Evolutionary conservation across 2,113 vertebrate species (phyloP).

Genomic region (Geococcyx californianus): DNA sequence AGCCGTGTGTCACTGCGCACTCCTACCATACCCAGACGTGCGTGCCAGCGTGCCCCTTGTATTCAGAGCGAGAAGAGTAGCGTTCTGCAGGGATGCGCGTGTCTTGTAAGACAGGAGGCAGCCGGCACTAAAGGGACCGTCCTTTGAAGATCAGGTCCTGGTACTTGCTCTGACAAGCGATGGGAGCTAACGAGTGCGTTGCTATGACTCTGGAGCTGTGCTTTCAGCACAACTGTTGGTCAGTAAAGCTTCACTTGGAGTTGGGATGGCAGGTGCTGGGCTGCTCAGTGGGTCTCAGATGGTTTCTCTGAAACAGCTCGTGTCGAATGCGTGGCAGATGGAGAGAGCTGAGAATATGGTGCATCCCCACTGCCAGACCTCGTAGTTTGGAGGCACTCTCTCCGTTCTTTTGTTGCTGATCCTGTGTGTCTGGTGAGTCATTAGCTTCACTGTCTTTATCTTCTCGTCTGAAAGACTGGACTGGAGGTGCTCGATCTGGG

Average conservation of each 20-base stretch:
- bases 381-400: neutral
- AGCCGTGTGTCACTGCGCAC: neutral
- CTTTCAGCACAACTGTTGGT: neutral
- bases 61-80: neutral
- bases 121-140: neutral
- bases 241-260: neutral
- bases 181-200: neutral
- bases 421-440: neutral
- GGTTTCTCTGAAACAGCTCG: neutral
- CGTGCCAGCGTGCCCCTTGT: neutral
- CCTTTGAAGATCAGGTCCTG: neutral
- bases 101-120: neutral
- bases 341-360: neutral
- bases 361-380: neutral
- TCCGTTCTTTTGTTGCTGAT: neutral
- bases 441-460: neutral
- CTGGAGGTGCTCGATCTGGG: neutral
- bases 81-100: neutral
- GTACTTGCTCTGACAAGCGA: neutral
- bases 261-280: neutral
- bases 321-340: neutral
- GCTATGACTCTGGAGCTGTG: neutral
- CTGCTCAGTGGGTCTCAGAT: neutral
- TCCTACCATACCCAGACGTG: accelerated
- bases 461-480: neutral